Conservation (phyloP, 1,140 invertebrate species). For the Littorina saxatilis region DNA sequence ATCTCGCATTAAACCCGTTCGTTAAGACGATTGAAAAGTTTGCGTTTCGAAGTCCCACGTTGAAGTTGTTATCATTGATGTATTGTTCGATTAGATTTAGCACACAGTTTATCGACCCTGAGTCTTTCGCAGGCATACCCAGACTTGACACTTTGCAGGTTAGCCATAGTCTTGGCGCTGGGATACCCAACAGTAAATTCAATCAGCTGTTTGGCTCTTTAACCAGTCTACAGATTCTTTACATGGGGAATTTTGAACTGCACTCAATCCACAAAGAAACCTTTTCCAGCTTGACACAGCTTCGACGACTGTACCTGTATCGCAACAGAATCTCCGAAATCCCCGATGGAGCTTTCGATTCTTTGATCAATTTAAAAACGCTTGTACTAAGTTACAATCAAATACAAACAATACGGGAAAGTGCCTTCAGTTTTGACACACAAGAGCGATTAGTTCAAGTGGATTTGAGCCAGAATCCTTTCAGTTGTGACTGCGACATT, state of each 20-base stretch:
- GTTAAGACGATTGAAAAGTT: background rate
- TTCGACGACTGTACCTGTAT: background rate
- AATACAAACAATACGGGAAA: background rate
- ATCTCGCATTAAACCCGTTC: background rate
- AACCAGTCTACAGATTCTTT: background rate
- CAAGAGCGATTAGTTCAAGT: background rate
- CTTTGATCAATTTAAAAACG: background rate
- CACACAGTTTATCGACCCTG: background rate
- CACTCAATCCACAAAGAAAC: background rate
- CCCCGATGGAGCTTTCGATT: conserved; percentile 12
- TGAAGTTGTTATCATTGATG: background rate
- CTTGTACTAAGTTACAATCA: background rate
- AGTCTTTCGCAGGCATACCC: background rate
- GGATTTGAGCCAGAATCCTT: conserved; percentile 19
- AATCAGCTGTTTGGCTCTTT: background rate
- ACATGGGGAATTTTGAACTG: background rate
- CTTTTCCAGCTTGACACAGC: background rate
- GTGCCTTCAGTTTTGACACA: background rate
- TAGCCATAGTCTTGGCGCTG: background rate
- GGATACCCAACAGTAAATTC: background rate
- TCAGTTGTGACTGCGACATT: conserved; percentile 28
- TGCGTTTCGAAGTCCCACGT: background rate
- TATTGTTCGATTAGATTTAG: background rate
- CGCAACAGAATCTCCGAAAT: background rate
- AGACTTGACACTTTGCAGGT: background rate